Conservation (phyloP, 2,113 vertebrate genomes). For the Tympanuchus pallidicinctus region DNA sequence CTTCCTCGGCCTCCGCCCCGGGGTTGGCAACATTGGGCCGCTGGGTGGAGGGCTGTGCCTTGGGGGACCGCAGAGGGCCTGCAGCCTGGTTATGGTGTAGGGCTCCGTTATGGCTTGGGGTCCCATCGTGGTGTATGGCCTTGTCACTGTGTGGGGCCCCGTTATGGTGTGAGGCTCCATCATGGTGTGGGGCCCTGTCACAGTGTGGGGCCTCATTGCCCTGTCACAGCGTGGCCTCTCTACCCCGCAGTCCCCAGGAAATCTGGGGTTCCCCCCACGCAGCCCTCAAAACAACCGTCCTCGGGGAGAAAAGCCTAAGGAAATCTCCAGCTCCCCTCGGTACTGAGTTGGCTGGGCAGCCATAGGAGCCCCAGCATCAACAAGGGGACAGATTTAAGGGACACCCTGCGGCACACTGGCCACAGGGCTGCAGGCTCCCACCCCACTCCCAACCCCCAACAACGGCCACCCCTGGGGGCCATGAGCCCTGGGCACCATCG, state of each 20-base stretch:
- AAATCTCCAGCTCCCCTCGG: not conserved
- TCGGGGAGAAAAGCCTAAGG: not conserved
- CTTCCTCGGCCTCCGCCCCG: not conserved
- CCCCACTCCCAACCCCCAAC: accelerated
- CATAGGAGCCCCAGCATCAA: not conserved
- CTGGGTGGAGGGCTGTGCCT: not conserved
- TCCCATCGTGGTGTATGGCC: too few relatives aligned
- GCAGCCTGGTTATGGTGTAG: too few relatives aligned
- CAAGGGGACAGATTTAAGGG: not conserved
- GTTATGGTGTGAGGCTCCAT: too few relatives aligned
- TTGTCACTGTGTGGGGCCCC: too few relatives aligned
- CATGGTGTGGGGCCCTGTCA: too few relatives aligned
- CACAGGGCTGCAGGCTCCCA: not conserved
- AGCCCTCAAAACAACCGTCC: not conserved
- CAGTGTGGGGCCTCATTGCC: too few relatives aligned
- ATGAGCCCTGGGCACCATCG: not conserved
- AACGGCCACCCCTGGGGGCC: not conserved
- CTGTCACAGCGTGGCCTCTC: accelerated
- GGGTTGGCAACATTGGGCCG: not conserved
- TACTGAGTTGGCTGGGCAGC: not conserved
- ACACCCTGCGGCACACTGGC: not conserved
- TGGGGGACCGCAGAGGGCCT: not conserved
- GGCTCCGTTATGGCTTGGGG: too few relatives aligned
- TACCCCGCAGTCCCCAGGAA: not conserved
- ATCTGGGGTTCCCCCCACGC: not conserved